These are phyloP conservation scores for Protobothrops flavoviridis DNA, from an alignment of 2,113 vertebrate species.

Conservation along the genomic window DNA sequence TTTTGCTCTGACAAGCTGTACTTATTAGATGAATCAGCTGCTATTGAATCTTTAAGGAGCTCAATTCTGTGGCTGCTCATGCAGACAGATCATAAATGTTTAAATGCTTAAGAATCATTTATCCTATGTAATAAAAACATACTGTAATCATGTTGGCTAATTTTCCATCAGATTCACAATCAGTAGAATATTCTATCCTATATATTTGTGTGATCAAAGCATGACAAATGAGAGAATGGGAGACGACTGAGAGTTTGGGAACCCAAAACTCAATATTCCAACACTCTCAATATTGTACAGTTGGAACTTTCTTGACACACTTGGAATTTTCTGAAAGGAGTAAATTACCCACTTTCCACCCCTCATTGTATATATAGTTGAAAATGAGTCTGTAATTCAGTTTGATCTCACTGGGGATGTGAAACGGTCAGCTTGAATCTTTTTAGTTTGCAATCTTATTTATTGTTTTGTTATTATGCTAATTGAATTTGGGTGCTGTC, in stretches of 20 bases:
- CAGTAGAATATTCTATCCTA: neutral
- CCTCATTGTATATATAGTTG: neutral
- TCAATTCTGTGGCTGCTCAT: neutral
- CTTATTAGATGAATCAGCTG: neutral
- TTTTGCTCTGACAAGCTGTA: neutral
- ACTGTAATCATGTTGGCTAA: neutral
- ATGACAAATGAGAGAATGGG: neutral
- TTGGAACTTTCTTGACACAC: neutral
- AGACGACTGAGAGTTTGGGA: neutral
- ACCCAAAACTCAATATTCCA: neutral
- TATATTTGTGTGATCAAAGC: neutral
- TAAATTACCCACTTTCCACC: neutral
- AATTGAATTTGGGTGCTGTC: neutral
- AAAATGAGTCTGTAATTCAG: neutral
- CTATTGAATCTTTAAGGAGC: neutral
- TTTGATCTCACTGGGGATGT: neutral
- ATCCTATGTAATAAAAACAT: neutral
- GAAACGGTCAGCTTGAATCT: neutral
- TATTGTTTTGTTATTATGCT: neutral
- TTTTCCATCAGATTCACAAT: neutral
- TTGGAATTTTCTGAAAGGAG: neutral
- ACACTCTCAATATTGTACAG: neutral
- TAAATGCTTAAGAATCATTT: neutral
- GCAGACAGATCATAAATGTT: neutral
- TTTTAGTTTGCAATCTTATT: neutral